Percentiles rank a stretch among this genome's conserved stretches.
phyloP scores from a whole-genome alignment of 2,113 vertebrate species.

The Lepisosteus oculatus region DNA sequence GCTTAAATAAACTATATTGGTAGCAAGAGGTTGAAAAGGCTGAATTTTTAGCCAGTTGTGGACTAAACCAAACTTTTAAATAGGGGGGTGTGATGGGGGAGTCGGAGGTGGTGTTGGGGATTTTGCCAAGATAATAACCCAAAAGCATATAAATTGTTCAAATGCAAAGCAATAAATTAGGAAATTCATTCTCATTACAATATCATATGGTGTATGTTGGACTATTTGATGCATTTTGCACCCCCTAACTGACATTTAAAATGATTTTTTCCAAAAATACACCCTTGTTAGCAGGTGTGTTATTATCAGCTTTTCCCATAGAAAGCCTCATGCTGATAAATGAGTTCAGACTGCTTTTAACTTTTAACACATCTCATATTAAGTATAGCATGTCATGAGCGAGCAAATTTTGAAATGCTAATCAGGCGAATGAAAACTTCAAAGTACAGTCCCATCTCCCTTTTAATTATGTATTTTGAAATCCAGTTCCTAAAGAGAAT shows the following conservation, averaged over 20 bases:
- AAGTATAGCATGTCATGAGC: too few species aligned
- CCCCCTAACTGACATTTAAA: slow-evolving; percentile 24
- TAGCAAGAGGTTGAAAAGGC: background rate
- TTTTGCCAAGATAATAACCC: too few species aligned
- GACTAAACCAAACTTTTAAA: slow-evolving; percentile 33
- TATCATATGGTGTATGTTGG: background rate
- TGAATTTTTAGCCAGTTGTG: slow-evolving; percentile 22
- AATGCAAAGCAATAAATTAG: background rate
- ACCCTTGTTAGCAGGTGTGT: slow-evolving; percentile 42
- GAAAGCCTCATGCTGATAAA: background rate
- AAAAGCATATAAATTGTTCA: background rate
- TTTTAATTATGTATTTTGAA: too few species aligned
- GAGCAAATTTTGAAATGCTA: too few species aligned
- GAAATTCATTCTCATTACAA: background rate
- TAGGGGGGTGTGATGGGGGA: too few species aligned
- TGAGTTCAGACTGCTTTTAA: too few species aligned
- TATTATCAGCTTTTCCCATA: slow-evolving; percentile 58
- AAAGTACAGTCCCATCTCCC: too few species aligned
- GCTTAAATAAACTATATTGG: background rate
- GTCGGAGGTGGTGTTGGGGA: too few species aligned
- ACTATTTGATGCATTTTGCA: background rate
- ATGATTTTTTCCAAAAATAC: slow-evolving; percentile 34
- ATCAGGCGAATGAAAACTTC: too few species aligned
- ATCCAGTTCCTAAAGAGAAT: too few species aligned
- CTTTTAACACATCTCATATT: too few species aligned